These are phyloP conservation scores for Loxodonta africana DNA, from an alignment of 2,113 vertebrate species.

Conservation along the genomic window DNA sequence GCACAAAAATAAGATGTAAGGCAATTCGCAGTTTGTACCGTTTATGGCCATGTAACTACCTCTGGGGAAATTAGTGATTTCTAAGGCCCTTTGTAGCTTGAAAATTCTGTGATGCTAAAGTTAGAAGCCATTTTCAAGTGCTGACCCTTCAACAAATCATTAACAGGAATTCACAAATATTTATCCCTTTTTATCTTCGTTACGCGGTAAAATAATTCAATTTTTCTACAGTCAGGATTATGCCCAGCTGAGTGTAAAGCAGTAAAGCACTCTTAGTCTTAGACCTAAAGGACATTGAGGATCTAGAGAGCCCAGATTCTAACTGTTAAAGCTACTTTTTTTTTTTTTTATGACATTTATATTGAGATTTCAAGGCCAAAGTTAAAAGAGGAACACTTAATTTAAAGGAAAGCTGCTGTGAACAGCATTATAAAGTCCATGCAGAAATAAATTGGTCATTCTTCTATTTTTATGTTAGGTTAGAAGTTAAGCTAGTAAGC, in stretches of 20 bases:
- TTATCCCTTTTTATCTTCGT: slow-evolving; percentile 28
- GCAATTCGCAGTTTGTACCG: not conserved
- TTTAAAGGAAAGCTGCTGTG: not conserved
- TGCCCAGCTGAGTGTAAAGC: not conserved
- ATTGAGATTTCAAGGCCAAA: slow-evolving; percentile 7
- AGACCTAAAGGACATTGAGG: not conserved
- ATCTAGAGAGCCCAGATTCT: not conserved
- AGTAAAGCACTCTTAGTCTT: not conserved
- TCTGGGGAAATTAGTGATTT: not conserved
- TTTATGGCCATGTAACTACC: not conserved
- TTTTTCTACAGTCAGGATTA: not conserved
- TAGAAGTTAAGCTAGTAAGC: not conserved
- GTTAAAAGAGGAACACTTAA: slow-evolving; percentile 44
- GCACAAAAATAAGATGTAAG: not conserved
- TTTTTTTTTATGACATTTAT: not conserved
- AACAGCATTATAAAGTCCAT: not conserved
- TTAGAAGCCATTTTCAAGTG: not conserved
- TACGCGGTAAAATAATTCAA: not conserved
- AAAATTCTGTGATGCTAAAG: not conserved
- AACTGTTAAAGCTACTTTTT: not conserved
- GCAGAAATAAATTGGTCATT: not conserved
- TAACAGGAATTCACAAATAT: not conserved
- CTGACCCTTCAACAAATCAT: not conserved
- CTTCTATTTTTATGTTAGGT: not conserved
- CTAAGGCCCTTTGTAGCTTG: not conserved